Evolutionary conservation across 1,140 invertebrate species (phyloP).

Genomic region (Branchinecta lynchi): DNA sequence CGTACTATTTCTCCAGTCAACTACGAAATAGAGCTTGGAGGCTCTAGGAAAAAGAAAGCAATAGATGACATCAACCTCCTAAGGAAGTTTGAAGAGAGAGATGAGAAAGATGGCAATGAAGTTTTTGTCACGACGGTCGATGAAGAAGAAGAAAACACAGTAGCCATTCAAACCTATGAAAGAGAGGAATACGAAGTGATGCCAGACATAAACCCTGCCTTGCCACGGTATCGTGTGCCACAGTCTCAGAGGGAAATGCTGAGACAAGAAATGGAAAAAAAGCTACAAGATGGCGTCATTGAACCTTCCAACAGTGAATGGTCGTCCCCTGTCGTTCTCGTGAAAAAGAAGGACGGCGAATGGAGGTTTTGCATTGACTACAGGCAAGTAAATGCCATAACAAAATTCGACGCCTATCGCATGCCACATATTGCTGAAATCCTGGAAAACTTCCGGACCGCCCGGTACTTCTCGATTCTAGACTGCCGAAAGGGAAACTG

Average conservation of each 20-base stretch:
- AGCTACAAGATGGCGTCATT: background rate
- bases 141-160: slow-evolving; percentile 9
- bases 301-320: slow-evolving; percentile 5
- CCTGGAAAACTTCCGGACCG: slow-evolving; percentile 1
- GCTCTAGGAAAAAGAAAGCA: slow-evolving; percentile 5
- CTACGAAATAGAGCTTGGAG: slow-evolving; percentile 6
- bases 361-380: background rate
- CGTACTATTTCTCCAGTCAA: slow-evolving; percentile 5
- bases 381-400: background rate
- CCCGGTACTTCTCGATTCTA: slow-evolving; percentile 5
- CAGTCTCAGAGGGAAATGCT: slow-evolving; percentile 1
- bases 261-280: slow-evolving; percentile 6
- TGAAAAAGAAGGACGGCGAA: slow-evolving; percentile 5
- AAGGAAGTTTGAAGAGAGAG: slow-evolving; percentile 5
- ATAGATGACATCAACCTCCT: background rate
- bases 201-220: slow-evolving; percentile 1
- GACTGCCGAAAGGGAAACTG: background rate
- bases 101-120: slow-evolving; percentile 6
- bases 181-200: slow-evolving; percentile 1
- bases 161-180: slow-evolving; percentile 6
- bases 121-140: no score
- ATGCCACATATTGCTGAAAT: background rate
- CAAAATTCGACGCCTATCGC: slow-evolving; percentile 1
- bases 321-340: background rate
- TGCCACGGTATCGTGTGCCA: slow-evolving; percentile 4